These are phyloP conservation scores for Syngnathus acus DNA, from an alignment of 2,797 vertebrate species.

Conservation along the genomic window DNA sequence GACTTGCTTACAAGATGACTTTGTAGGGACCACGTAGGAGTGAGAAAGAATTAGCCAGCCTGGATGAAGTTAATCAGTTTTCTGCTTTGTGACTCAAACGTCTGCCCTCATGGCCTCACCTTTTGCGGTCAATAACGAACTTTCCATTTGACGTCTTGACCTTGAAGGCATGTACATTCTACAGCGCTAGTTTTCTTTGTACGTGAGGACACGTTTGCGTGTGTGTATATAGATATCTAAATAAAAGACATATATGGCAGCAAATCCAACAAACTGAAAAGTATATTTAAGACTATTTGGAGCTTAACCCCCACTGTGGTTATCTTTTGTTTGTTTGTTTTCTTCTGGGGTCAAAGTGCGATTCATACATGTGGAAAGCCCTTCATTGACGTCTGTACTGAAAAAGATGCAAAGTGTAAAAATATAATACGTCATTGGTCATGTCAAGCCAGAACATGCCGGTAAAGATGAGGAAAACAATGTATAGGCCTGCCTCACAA, in stretches of 20 bases:
- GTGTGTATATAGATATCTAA: constrained; percentile 70
- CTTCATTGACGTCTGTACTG: constrained; percentile 33
- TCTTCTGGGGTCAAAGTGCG: background rate
- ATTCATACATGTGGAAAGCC: constrained; percentile 26
- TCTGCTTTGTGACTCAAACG: constrained; percentile 13
- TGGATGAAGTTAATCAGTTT: constrained; percentile 7
- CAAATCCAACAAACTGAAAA: constrained; percentile 66
- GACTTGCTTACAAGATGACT: constrained; percentile 68
- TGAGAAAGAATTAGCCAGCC: constrained; percentile 9
- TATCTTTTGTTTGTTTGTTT: constrained; percentile 30
- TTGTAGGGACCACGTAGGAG: constrained; percentile 48
- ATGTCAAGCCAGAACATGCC: constrained; percentile 34
- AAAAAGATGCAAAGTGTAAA: constrained; percentile 35
- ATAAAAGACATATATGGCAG: constrained; percentile 59
- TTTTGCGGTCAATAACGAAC: constrained; percentile 53
- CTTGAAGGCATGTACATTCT: constrained; percentile 40
- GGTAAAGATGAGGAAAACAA: constrained; percentile 54
- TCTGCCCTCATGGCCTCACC: constrained; percentile 42
- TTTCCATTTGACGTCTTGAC: constrained; percentile 44
- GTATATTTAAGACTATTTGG: constrained; percentile 62
- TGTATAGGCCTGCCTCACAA: constrained; percentile 59
- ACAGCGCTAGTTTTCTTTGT: constrained; percentile 62
- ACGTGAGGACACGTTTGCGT: constrained; percentile 61
- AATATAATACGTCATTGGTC: constrained; percentile 40
- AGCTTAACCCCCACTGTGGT: constrained; percentile 29